Evolutionary conservation across 2,113 vertebrate species (phyloP), one percentile per base, ranked within the genome.

Genomic region (Serranochromis macrocephalus): DNA sequence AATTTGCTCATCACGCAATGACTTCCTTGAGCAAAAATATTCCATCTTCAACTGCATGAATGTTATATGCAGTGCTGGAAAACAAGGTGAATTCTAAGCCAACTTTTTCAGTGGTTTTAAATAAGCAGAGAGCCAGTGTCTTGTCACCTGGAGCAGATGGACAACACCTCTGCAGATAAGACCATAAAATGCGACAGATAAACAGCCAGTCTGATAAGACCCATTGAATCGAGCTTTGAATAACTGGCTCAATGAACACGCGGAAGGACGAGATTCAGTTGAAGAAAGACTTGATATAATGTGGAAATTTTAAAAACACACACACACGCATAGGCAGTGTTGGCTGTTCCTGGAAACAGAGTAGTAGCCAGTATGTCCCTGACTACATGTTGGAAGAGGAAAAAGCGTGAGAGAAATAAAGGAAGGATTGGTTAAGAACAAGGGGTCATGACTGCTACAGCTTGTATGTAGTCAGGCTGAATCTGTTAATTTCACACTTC

Each of bases 401-500:
- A 29, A 68, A 80, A 53, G 53, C 49, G 24, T 61, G 84, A 73
- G 31, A 73, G 68, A 80, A 87, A 89, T 81, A 85, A 85, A 53
- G 61, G 66, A 36, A 78, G 14, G n/a, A 49, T 10, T 58, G n/a
- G 57, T 29, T 58, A 80, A 92, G 85, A 92, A 92, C 82, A 89
- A 79, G 82, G 53, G 85, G 84, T 89, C 71, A 80, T 51, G 58
- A 75, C 83, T 83, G 79, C 66, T 90, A 45, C 83, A 87, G 82
- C 84, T 85, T 86, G 81, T 89, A 87, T 80, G 42, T 86, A 90
- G 88, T 88, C 89, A 81, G 49, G 54, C 73, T 51, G 71, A 92
- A 88, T 93, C 58, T 89, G 82, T 88, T 93, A 55, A 93, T 93
- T 93, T 93, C 91, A 94, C 93, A 92, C 91, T 85, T 94, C 36